A percentile compares a stretch with the other conserved stretches of the same genome.
phyloP scores from a whole-genome alignment of 2,888 invertebrate genomes.

The Agonum fuliginosum region DNA sequence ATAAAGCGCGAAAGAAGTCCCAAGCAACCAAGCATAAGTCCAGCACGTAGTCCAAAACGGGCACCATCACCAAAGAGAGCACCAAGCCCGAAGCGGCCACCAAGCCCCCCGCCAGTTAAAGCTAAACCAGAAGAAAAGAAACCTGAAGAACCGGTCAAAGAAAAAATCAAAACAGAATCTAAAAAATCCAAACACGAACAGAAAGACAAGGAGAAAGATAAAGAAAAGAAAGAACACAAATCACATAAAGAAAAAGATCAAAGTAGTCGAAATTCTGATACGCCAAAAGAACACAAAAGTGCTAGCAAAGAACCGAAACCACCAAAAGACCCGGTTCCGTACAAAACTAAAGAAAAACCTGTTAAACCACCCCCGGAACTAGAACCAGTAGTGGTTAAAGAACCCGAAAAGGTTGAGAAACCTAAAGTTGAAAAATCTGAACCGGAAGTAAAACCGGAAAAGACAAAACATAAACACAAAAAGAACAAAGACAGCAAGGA shows the following conservation, averaged over 20 bases:
- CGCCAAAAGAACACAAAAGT: constrained; percentile 72
- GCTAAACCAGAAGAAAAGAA: constrained; percentile 58
- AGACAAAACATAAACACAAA: constrained; percentile 75
- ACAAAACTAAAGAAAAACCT: constrained; percentile 66
- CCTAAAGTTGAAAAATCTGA: constrained; percentile 68
- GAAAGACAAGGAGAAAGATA: constrained; percentile 65
- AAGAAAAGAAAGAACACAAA: constrained; percentile 67
- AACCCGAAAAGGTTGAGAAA: constrained; percentile 68
- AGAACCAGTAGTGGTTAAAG: constrained; percentile 65
- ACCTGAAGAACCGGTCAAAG: constrained; percentile 53
- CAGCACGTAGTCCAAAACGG: constrained; percentile 66
- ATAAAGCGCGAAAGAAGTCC: constrained; percentile 73
- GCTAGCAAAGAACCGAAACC: constrained; percentile 73
- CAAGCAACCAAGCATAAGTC: constrained; percentile 68
- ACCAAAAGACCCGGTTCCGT: constrained; percentile 68
- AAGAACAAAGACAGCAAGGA: constrained; percentile 73
- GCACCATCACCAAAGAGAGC: constrained; percentile 67
- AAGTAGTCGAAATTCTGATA: constrained; percentile 75
- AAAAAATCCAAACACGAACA: constrained; percentile 52
- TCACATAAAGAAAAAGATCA: constrained; percentile 67
- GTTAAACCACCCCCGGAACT: constrained; percentile 63
- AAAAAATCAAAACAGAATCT: constrained; percentile 53
- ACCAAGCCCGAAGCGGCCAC: constrained; percentile 68
- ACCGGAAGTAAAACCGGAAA: constrained; percentile 68
- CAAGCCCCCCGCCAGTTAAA: constrained; percentile 54